Evolutionary conservation across 35 echinoderm and acorn worm genomes (phyloP).

Genomic region (Holothuria glaberrima): DNA sequence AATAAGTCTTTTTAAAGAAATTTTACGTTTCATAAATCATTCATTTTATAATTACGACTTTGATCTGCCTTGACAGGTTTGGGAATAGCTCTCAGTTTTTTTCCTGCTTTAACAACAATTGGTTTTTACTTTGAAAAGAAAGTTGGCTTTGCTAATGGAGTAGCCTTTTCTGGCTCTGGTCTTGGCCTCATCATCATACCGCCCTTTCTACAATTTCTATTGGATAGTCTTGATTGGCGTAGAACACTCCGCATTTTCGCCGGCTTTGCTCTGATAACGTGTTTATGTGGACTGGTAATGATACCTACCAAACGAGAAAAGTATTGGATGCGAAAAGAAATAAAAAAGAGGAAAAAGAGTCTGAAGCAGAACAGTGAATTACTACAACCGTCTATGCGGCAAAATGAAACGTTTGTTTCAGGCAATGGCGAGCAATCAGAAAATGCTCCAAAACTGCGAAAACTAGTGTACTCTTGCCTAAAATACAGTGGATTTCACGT

Average conservation of each 20-base stretch:
- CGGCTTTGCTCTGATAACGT: not conserved
- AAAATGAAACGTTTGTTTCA: not conserved
- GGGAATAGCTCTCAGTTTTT: not conserved
- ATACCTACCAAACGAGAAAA: conserved; percentile 37
- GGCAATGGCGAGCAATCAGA: not conserved
- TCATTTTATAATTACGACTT: not conserved
- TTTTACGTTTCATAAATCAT: not conserved
- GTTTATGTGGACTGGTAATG: not conserved
- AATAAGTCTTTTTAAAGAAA: too few relatives aligned
- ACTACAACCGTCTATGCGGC: too few relatives aligned
- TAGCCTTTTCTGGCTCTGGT: not conserved
- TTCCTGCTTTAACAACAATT: not conserved
- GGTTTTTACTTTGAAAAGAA: not conserved
- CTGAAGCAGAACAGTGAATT: not conserved
- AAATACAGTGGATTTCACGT: conserved; percentile 8
- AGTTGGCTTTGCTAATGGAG: not conserved
- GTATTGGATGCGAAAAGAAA: conserved; percentile 21
- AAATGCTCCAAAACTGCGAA: not conserved
- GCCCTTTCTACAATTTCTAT: conserved; percentile 4
- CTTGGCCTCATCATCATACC: not conserved
- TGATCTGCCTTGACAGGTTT: not conserved
- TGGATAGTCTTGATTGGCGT: conserved; percentile 42
- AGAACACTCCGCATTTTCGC: conserved; percentile 24
- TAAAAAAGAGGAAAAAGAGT: conserved; percentile 4
- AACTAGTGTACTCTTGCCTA: conserved; percentile 1